Evolutionary conservation across 2,797 vertebrate genomes (phyloP).

Genomic region (Scomberomorus guttatus): DNA sequence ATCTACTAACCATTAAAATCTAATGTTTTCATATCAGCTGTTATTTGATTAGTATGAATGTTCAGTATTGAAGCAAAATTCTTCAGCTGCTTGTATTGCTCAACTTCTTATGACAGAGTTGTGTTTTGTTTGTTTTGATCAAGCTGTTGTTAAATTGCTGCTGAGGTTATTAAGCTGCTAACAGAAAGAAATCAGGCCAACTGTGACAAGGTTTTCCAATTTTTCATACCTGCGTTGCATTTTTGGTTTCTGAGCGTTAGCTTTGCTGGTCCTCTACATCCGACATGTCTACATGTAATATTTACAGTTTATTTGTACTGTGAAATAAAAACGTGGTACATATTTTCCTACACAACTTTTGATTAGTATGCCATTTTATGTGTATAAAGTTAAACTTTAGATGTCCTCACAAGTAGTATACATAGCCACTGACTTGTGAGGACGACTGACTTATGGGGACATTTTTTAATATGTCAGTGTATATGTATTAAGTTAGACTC

Average conservation of each 20-base stretch:
- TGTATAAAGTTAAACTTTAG: background rate
- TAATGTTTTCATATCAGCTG: background rate
- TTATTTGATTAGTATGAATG: background rate
- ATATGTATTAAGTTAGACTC: background rate
- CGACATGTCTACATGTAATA: conserved; percentile 23
- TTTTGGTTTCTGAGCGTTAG: conserved; percentile 51
- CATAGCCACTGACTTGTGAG: background rate
- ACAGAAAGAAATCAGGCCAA: background rate
- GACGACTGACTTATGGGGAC: background rate
- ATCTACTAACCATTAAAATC: background rate
- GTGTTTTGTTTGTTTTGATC: background rate
- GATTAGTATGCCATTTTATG: conserved; percentile 8
- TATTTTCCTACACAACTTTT: conserved; percentile 17
- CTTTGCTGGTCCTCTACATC: conserved; percentile 52
- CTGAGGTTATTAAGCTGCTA: background rate
- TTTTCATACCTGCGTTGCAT: conserved; percentile 25
- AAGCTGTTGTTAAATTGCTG: background rate
- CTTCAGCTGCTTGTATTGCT: background rate
- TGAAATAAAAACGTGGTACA: conserved; percentile 25
- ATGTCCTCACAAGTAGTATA: background rate
- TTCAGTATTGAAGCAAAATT: background rate
- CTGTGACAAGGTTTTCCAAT: background rate
- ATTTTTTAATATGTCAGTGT: background rate
- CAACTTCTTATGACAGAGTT: background rate
- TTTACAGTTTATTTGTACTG: conserved; percentile 52